These are phyloP conservation scores for Drosophila santomea DNA, from an alignment of 1,140 invertebrate species.

Conservation along the genomic window DNA sequence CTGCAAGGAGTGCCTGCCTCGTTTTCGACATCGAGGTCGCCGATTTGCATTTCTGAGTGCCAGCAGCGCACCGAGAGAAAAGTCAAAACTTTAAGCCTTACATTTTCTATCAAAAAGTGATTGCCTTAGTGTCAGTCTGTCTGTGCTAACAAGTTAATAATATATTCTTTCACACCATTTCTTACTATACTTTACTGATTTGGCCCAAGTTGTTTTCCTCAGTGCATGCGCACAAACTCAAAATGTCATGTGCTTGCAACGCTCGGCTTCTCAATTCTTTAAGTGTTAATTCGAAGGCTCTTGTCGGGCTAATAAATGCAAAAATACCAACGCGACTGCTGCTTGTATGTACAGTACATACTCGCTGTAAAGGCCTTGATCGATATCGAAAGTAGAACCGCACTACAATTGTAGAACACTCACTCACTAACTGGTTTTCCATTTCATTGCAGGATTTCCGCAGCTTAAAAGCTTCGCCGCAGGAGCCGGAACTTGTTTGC, in stretches of 20 bases:
- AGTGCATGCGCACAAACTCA: neutral
- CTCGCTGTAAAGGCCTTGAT: neutral
- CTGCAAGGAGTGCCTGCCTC: constrained; percentile 17
- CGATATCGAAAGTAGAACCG: too few species aligned
- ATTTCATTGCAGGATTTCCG: constrained; percentile 85
- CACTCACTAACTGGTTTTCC: too few species aligned
- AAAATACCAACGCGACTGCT: neutral
- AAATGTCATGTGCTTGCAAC: constrained; percentile 16
- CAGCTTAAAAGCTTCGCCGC: constrained; percentile 86
- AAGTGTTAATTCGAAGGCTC: constrained; percentile 24
- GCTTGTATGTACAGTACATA: neutral
- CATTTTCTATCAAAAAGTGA: too few species aligned
- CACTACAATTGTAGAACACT: too few species aligned
- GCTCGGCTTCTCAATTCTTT: neutral
- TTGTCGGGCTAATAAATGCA: constrained; percentile 61
- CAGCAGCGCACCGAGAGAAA: neutral
- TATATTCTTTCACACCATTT: neutral
- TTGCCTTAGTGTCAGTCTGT: too few species aligned
- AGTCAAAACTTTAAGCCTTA: neutral
- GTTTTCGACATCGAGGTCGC: constrained; percentile 29
- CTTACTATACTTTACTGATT: neutral
- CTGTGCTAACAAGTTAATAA: too few species aligned
- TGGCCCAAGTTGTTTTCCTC: neutral
- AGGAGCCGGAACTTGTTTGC: constrained; percentile 85
- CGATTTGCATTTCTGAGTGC: constrained; percentile 65